These are phyloP conservation scores for Leptinotarsa haldemani DNA, from an alignment of 2,888 invertebrate genomes.

Conservation along the genomic window DNA sequence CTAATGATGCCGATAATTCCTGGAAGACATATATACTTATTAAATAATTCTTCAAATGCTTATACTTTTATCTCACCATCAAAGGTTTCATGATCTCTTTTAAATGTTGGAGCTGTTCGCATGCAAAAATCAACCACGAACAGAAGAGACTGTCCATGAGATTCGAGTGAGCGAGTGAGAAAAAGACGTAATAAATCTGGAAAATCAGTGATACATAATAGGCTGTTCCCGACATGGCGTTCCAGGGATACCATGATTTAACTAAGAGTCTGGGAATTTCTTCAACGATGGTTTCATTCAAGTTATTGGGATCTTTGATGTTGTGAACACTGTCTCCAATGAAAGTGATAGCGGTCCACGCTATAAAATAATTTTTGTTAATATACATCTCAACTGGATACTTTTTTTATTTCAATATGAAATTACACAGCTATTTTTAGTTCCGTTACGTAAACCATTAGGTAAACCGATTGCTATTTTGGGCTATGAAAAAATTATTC, in stretches of 20 bases:
- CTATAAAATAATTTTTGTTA: conserved; percentile 59
- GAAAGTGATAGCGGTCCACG: conserved; percentile 85
- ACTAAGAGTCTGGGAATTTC: conserved; percentile 80
- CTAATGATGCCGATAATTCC: conserved; percentile 84
- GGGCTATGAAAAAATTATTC: no score
- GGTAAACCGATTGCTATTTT: no score
- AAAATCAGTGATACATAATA: conserved; percentile 73
- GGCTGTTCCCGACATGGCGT: conserved; percentile 76
- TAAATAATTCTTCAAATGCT: not conserved
- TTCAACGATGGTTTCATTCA: conserved; percentile 75
- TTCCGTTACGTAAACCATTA: no score
- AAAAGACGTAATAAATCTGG: conserved; percentile 64
- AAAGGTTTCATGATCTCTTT: conserved; percentile 89
- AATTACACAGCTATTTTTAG: no score
- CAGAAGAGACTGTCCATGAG: conserved; percentile 83
- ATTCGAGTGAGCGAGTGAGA: conserved; percentile 66
- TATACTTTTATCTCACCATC: conserved; percentile 67
- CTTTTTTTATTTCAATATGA: no score
- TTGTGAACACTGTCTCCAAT: conserved; percentile 81
- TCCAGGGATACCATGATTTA: conserved; percentile 84
- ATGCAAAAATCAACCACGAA: conserved; percentile 87
- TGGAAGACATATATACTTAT: conserved; percentile 41
- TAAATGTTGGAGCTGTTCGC: conserved; percentile 86
- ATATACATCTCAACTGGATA: not conserved
- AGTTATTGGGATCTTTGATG: conserved; percentile 75